A percentile compares a stretch with the other conserved stretches of the same genome.
Evolutionary conservation across 2,797 vertebrate genomes (phyloP).

Genomic region (Clarias laeviceps): DNA sequence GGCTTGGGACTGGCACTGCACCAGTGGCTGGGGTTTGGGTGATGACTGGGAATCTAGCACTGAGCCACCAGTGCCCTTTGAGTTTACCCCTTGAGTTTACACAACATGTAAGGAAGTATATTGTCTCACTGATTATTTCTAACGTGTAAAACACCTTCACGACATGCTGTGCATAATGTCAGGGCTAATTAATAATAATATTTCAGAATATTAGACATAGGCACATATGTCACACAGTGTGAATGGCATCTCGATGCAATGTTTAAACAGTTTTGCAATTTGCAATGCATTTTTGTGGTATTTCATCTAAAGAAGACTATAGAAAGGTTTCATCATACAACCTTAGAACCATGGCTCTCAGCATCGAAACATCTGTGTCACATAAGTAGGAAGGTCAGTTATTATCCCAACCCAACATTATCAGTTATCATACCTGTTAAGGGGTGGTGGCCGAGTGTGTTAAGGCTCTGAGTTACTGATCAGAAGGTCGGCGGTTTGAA

Average conservation of each 20-base stretch:
- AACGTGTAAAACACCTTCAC: not conserved
- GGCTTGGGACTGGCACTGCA: no score
- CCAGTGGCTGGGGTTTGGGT: no score
- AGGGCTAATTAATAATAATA: not conserved
- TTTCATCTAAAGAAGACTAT: not conserved
- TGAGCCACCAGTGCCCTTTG: no score
- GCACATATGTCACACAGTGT: not conserved
- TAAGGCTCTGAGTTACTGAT: no score
- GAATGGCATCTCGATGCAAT: not conserved
- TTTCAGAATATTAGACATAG: not conserved
- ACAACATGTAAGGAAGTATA: not conserved
- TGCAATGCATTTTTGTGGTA: not conserved
- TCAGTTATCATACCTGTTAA: no score
- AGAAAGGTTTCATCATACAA: not conserved
- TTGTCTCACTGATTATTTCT: slow-evolving; percentile 15
- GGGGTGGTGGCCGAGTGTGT: no score
- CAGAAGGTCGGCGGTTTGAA: no score
- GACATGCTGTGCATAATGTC: not conserved
- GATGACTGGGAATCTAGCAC: no score
- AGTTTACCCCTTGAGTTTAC: not conserved
- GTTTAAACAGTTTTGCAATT: not conserved
- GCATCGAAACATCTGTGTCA: not conserved
- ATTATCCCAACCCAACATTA: no score
- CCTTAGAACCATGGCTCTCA: not conserved
- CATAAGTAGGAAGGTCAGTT: no score